Percentiles rank a stretch among this genome's conserved stretches.
Evolutionary conservation across 2,797 vertebrate species (phyloP).

Genomic region (Helostoma temminkii): DNA sequence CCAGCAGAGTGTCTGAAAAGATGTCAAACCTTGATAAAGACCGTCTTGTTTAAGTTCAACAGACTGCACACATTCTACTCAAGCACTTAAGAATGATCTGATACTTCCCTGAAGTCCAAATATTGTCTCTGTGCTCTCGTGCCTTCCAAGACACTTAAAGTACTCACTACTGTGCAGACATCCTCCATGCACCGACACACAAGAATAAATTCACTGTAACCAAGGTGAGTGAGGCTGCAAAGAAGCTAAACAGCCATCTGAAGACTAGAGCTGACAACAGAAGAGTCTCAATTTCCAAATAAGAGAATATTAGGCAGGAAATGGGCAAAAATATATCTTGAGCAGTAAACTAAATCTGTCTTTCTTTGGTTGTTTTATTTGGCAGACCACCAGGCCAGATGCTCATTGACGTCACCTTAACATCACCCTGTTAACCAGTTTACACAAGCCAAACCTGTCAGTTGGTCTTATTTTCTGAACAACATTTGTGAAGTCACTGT

Average conservation of each 20-base stretch:
- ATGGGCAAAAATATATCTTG: neutral
- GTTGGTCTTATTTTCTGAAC: conserved; percentile 13
- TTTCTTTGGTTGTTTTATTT: neutral
- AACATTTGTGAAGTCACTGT: conserved; percentile 6
- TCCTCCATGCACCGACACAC: conserved; percentile 1
- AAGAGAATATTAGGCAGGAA: neutral
- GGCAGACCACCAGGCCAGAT: conserved; percentile 12
- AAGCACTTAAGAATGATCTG: conserved; percentile 46
- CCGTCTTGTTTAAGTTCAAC: conserved; percentile 44
- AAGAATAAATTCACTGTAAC: conserved; percentile 12
- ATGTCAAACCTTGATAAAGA: conserved; percentile 46
- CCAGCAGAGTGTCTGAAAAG: conserved; percentile 27
- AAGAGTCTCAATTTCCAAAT: conserved; percentile 3
- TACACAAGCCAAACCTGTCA: conserved; percentile 19
- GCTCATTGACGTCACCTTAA: conserved; percentile 39
- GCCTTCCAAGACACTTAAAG: conserved; percentile 37
- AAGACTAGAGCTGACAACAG: conserved; percentile 11
- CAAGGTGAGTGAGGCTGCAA: neutral
- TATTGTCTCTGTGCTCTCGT: conserved; percentile 23
- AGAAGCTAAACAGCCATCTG: neutral
- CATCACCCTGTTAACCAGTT: conserved; percentile 10
- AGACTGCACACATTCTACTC: conserved; percentile 15
- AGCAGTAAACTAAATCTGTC: conserved; percentile 4
- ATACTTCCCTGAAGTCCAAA: conserved; percentile 50
- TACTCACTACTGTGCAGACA: conserved; percentile 19